Evolutionary conservation across 2,797 vertebrate genomes (phyloP), one percentile per base, ranked within the genome.

Genomic region (Myotis pilosus): DNA sequence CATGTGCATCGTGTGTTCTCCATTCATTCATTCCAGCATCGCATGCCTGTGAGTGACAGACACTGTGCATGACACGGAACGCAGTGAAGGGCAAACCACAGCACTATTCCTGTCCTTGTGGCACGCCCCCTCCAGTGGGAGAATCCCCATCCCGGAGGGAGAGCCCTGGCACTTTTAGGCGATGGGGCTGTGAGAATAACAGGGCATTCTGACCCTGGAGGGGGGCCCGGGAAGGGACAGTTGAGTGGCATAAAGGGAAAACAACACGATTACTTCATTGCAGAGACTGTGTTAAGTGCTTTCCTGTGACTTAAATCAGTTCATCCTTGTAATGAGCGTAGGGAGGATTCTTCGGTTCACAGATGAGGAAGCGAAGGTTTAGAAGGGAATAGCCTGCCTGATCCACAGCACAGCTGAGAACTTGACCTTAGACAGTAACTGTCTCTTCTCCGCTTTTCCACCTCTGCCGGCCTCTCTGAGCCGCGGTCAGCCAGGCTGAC

Each of bases 291-390:
- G 16, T n/a, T 71, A 71, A 53, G 9, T 89, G 47, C 55, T 30
- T 87, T 87, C 3, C 71, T 62, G 16, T 47, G 17, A 3, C 0
- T 53, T n/a, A 74, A 71, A 53, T 38, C 2, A 44, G n/a, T 88
- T 84, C 19, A 91, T 94, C 51, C n/a, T 90, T 86, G 62, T 57
- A 66, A 36, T 38, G 64, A 84, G 51, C 51, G 10, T 20, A 28
- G 20, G 38, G 44, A 69, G 68, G 60, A 23, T 30, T 87, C 78
- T 71, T 44, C 22, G 25, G 6, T 74, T 87, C 38, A 22, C 55
- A 71, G 55, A 13, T 0, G 51, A 60, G 89, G 36, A 60, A 96
- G 80, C 64, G 8, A 53, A 87, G 81, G 25, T 47, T 41, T 33
- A 38, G 90, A 33, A 96, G 6, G n/a, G 15, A 36, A n/a, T 9